Evolutionary conservation across 2,888 invertebrate genomes (phyloP).

Genomic region (Pandemis heparana): DNA sequence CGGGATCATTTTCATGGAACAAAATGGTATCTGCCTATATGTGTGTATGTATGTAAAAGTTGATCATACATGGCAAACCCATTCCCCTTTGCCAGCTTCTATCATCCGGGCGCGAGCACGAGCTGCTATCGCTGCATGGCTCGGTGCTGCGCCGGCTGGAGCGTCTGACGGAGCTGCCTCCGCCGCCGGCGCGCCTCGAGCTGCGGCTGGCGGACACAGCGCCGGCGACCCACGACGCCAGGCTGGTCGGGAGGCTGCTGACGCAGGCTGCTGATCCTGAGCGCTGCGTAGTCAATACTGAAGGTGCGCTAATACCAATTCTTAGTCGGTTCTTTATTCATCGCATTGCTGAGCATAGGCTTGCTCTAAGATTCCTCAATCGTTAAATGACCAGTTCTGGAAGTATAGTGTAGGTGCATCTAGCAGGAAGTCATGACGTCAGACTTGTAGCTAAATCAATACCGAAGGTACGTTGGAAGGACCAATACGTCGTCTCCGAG

Average conservation of each 20-base stretch:
- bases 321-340: too few species aligned
- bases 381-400: too few species aligned
- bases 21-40: too few species aligned
- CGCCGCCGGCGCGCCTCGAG: slow-evolving; percentile 64
- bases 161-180: slow-evolving; percentile 83
- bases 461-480: too few species aligned
- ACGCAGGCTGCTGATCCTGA: slow-evolving; percentile 88
- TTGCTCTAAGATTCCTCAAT: too few species aligned
- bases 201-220: slow-evolving; percentile 71
- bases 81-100: slow-evolving; percentile 77
- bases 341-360: too few species aligned
- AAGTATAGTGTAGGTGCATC: too few species aligned
- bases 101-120: slow-evolving; percentile 88
- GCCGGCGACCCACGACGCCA: slow-evolving; percentile 62
- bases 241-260: slow-evolving; percentile 76
- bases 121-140: slow-evolving; percentile 88
- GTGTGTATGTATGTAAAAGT: not conserved
- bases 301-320: slow-evolving; percentile 61
- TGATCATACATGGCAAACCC: not conserved
- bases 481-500: too few species aligned
- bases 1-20: too few species aligned
- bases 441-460: too few species aligned
- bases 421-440: too few species aligned
- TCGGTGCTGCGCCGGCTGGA: slow-evolving; percentile 89
- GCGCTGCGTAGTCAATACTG: slow-evolving; percentile 84